Percentiles rank a stretch among this genome's conserved stretches.
phyloP scores from a whole-genome alignment of 2,888 invertebrate species.

The Aleiodes testaceus region DNA sequence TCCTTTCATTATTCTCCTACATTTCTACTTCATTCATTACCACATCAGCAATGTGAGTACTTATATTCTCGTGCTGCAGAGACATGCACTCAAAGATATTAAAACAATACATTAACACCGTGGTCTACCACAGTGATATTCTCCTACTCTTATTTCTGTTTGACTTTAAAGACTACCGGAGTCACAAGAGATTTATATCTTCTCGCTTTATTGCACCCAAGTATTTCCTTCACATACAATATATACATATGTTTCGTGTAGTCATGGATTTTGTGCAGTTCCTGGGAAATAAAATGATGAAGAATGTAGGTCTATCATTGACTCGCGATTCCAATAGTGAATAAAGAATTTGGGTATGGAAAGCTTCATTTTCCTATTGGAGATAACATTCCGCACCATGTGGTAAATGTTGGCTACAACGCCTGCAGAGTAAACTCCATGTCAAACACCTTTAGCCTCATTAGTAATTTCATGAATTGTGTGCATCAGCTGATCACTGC shows the following conservation, averaged over 20 bases:
- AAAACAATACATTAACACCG: constrained; percentile 60
- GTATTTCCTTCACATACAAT: not conserved
- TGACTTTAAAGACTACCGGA: too few relatives aligned
- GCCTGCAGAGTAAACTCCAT: too few relatives aligned
- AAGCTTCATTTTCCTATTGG: not conserved
- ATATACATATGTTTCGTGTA: not conserved
- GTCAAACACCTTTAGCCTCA: too few relatives aligned
- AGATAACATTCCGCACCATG: too few relatives aligned
- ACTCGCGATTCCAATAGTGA: not conserved
- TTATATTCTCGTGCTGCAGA: not conserved
- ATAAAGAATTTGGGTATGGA: not conserved
- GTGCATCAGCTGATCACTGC: too few relatives aligned
- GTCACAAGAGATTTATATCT: constrained; percentile 4
- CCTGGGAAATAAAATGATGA: not conserved
- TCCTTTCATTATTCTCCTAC: too few relatives aligned
- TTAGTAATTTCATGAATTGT: too few relatives aligned
- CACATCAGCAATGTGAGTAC: too few relatives aligned
- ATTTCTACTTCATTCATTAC: too few relatives aligned
- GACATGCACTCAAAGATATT: constrained; percentile 59
- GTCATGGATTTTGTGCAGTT: not conserved
- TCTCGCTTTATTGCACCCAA: constrained; percentile 10
- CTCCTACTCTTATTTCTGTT: constrained; percentile 10
- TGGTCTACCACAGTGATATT: constrained; percentile 34
- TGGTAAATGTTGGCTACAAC: too few relatives aligned
- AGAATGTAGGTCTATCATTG: not conserved